Base-by-base conservation (phyloP, 2,888 invertebrate species). In the Catocala sponsa region DNA sequence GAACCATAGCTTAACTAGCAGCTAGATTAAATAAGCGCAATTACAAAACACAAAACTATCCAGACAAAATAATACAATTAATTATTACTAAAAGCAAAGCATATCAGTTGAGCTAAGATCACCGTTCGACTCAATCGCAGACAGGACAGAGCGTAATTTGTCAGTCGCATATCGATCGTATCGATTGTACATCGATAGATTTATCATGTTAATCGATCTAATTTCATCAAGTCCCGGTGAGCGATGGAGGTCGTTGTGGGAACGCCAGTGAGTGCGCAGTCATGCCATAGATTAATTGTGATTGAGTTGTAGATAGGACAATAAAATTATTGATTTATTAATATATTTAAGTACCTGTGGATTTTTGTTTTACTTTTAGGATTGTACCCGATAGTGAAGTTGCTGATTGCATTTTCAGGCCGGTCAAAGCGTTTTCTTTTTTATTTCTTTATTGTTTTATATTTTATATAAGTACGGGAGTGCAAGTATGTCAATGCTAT, bases 161-260 rank as follows among this genome's bases (percentile, higher is more conserved):
- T 93, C 93, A 92, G 91, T 85, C 86, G 85, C 72, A 74, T 87
- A 88, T 89, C 86, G 86, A 90, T 89, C 80, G 80, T 85, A 90
- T 91, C 88, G 87, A 87, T 76, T 79, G 74, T 81, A 82, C 80
- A 87, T 90, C 90, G 89, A 92, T 90, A 91, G 84, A 91, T 92
- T 91, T 93, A 94, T 94, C 92, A 91, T 86, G 86, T 90, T 92
- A 92, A 93, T 94, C 92, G 93, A 94, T 94, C 92, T 92, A 90
- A 92, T 93, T 93, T 93, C 92, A 89, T 92, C 93, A 90, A 88
- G 86, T 92, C 87, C 79, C 85, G 85, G 87, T 91, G 91, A 91
- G 89, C 90, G 91, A 91, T 88, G 89, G 87, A 86, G 88, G 84
- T 80, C 87, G 88, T 85, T 91, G 91, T 92, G 94, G 94, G 93